Evolutionary conservation across 2,888 invertebrate species (phyloP), one percentile per base, ranked within the genome.

Genomic region (Adelphocoris suturalis): DNA sequence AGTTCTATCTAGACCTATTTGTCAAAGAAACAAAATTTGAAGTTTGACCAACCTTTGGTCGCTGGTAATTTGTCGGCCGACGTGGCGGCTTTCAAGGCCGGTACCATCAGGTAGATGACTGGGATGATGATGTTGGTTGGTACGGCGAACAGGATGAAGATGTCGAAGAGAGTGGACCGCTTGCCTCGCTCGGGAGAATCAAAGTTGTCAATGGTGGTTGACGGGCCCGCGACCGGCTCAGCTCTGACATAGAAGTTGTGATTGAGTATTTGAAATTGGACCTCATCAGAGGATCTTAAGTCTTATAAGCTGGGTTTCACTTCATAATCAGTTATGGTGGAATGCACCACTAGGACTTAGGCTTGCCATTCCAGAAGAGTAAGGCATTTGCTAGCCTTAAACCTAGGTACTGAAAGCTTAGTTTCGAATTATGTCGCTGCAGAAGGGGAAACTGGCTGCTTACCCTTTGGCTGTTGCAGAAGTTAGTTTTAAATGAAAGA

Each of bases 41-140:
- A 37, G 37, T 37, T 37, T 37, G 37, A 37, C 61, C 2, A 9
- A 68, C 37, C 78, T 46, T 78, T 84, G 23, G 84, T 55, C 84
- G 55, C 28, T 52, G 84, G 84, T 16, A 57, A 28, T 23, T 57
- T 84, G 55, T 84, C 84, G 23, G 52, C 3, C n/a, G 52, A 1
- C 46, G 9, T 84, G 55, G 23, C 23, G 55, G 84, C 84, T 23
- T 52, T 57, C 11, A 55, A 84, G 23, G 84, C 84, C 28, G 84
- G 84, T 12, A 23, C 12, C 28, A 57, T 52, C 14, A 84, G 19
- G 84, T 84, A 52, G 55, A 52, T 28, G 84, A 52, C n/a, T 4
- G 84, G 84, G 16, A 84, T 57, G 52, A 84, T 84, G 55, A 84
- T 23, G 55, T 84, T 84, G n/a, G 47, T 52, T 16, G 84, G 84